A percentile compares a stretch with the other conserved stretches of the same genome.
These are phyloP conservation scores for Mystacornis crossleyi DNA, from an alignment of 2,113 vertebrate genomes.

Conservation along the genomic window DNA sequence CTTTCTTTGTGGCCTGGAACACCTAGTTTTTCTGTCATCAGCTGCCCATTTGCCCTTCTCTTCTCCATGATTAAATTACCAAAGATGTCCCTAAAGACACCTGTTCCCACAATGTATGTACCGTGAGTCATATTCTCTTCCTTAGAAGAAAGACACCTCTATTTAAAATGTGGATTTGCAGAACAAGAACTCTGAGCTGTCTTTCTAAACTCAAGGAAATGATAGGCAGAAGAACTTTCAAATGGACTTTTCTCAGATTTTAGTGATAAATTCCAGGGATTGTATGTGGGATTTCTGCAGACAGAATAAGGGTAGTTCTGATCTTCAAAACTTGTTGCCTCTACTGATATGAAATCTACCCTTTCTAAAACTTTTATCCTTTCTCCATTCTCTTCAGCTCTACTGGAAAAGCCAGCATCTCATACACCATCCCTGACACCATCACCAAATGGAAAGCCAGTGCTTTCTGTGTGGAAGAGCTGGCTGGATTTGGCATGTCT, in stretches of 20 bases:
- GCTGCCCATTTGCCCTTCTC: background rate
- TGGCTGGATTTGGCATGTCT: conserved; percentile 80
- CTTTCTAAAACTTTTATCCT: background rate
- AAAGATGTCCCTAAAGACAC: background rate
- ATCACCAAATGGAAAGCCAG: conserved; percentile 86
- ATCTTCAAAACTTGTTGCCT: background rate
- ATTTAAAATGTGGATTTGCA: background rate
- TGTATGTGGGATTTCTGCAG: background rate
- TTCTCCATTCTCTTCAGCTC: background rate
- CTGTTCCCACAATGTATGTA: background rate
- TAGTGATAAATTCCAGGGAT: background rate
- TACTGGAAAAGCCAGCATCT: conserved; percentile 36
- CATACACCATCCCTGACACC: conserved; percentile 78
- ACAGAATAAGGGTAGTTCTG: background rate
- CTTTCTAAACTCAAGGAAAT: background rate
- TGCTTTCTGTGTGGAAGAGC: conserved; percentile 80
- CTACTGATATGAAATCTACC: background rate
- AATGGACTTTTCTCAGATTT: background rate
- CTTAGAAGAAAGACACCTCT: background rate
- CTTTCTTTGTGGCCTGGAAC: background rate
- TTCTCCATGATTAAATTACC: background rate
- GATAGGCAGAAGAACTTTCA: background rate
- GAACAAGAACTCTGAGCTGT: background rate
- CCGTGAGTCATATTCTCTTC: background rate
- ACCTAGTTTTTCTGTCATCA: background rate